Conservation (phyloP, 92 coral and sea anemone genomes). For the Siderastrea siderea region DNA sequence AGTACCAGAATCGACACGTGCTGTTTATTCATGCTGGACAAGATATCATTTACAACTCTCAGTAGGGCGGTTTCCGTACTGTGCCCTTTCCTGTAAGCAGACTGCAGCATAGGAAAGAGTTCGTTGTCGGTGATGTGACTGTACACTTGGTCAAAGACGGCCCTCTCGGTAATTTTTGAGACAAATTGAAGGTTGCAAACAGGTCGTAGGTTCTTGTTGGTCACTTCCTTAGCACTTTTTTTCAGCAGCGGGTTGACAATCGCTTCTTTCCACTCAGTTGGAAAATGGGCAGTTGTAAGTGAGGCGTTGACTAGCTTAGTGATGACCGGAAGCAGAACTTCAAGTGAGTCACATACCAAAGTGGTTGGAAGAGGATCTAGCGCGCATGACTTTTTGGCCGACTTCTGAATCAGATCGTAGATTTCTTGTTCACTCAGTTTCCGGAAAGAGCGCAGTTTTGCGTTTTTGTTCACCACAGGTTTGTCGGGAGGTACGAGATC, state of each 20-base stretch:
- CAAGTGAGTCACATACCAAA: slow-evolving; percentile 33
- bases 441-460: slow-evolving; percentile 46
- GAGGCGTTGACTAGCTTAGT: slow-evolving; percentile 61
- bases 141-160: slow-evolving; percentile 65
- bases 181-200: slow-evolving; percentile 55
- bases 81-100: slow-evolving; percentile 67
- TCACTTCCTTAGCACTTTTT: slow-evolving; percentile 57
- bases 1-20: slow-evolving; percentile 35
- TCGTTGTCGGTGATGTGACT: slow-evolving; percentile 52
- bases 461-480: slow-evolving; percentile 51
- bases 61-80: slow-evolving; percentile 69
- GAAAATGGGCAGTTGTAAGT: slow-evolving; percentile 58
- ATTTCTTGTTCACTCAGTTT: slow-evolving; percentile 56
- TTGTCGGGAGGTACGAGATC: slow-evolving; percentile 52
- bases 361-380: slow-evolving; percentile 19
- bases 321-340: slow-evolving; percentile 60
- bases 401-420: slow-evolving; percentile 54
- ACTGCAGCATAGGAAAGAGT: slow-evolving; percentile 64
- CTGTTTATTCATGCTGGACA: slow-evolving; percentile 40
- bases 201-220: slow-evolving; percentile 65
- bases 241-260: slow-evolving; percentile 46
- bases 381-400: slow-evolving; percentile 51
- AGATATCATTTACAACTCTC: slow-evolving; percentile 48
- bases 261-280: slow-evolving; percentile 59
- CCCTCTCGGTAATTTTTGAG: slow-evolving; percentile 70